Conservation (phyloP, 2,113 vertebrate species). For the Malurus alboscapulatus region DNA sequence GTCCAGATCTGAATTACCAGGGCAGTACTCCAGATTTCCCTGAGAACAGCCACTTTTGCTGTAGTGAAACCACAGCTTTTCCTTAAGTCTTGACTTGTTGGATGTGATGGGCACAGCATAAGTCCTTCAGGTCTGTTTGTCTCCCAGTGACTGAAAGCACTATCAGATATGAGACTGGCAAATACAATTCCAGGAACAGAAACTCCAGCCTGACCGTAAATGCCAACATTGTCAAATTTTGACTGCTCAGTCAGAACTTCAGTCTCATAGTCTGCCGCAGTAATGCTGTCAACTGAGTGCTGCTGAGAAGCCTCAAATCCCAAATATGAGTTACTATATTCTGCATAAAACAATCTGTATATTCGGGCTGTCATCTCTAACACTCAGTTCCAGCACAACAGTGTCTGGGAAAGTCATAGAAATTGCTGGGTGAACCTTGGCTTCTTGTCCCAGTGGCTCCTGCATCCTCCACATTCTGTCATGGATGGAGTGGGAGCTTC, state of each 20-base stretch:
- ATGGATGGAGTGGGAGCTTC: not conserved
- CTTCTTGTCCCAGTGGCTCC: not conserved
- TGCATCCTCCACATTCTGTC: not conserved
- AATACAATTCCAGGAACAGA: not conserved
- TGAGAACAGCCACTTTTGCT: not conserved
- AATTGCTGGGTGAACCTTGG: not conserved
- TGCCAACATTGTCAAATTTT: not conserved
- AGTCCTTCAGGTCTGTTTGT: not conserved
- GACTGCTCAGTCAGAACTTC: not conserved
- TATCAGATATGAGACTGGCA: not conserved
- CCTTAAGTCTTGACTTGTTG: not conserved
- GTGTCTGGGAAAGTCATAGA: not conserved
- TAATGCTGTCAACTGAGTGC: not conserved
- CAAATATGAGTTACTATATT: not conserved
- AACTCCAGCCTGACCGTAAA: not conserved
- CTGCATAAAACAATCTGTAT: not conserved
- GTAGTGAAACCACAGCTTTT: not conserved
- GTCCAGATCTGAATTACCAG: not conserved
- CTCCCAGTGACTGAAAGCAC: not conserved
- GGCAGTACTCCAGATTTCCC: not conserved
- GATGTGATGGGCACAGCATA: not conserved
- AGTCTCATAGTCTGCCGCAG: not conserved
- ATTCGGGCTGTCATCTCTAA: not conserved
- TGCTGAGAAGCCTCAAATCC: not conserved
- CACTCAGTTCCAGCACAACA: not conserved